Conservation (phyloP, 2,113 vertebrate species). For the Lepus americanus region DNA sequence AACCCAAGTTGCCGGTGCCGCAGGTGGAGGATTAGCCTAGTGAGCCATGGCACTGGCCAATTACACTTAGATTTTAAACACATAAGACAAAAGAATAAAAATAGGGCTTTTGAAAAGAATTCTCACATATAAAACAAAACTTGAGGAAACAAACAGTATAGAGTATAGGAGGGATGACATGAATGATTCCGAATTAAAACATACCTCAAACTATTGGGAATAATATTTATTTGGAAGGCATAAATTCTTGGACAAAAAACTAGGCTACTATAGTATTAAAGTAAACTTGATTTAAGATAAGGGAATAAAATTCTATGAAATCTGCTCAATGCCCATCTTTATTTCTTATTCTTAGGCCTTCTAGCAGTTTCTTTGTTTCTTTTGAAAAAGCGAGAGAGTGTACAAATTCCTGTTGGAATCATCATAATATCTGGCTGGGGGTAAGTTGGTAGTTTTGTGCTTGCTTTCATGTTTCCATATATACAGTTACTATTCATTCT, state of each 20-base stretch:
- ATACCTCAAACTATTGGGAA: conserved; percentile 38
- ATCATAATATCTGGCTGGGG: conserved; percentile 95
- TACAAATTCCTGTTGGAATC: conserved; percentile 90
- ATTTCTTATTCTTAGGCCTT: conserved; percentile 89
- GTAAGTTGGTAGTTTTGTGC: conserved; percentile 88
- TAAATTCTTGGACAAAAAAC: conserved; percentile 47
- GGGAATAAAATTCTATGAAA: not conserved
- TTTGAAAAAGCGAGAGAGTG: conserved; percentile 89
- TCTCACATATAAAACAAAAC: conserved; percentile 35
- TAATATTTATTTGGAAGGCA: conserved; percentile 27
- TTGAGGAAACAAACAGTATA: conserved; percentile 1
- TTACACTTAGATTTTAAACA: conserved; percentile 23
- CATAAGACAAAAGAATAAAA: conserved; percentile 40
- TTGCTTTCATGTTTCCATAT: not conserved
- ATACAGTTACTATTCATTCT: not conserved
- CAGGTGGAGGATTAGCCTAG: too few species aligned
- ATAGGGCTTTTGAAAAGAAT: not conserved
- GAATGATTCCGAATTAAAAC: conserved; percentile 57
- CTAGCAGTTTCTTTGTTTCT: conserved; percentile 95
- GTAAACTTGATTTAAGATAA: not conserved
- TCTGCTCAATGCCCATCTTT: not conserved
- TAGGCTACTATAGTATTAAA: not conserved
- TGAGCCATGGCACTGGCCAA: too few species aligned
- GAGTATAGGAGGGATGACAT: not conserved
- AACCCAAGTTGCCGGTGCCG: too few species aligned